A percentile compares a stretch with the other conserved stretches of the same genome.
Evolutionary conservation across 2,888 invertebrate genomes (phyloP).

Genomic region (Melieria picta): DNA sequence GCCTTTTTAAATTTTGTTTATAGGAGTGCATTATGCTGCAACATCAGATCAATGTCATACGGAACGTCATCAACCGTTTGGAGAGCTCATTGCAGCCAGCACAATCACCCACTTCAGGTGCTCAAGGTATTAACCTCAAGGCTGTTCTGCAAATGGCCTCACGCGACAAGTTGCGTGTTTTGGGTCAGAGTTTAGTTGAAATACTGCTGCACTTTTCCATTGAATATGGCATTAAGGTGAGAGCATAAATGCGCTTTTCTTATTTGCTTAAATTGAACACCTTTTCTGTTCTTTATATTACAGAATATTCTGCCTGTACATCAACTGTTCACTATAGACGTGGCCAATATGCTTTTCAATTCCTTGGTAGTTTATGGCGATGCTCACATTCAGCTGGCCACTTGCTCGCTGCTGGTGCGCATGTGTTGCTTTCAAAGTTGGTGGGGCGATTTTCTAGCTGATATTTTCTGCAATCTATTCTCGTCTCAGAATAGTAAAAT

Average conservation of each 20-base stretch:
- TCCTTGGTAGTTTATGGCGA: constrained; percentile 81
- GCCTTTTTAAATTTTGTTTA: constrained; percentile 36
- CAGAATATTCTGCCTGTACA: constrained; percentile 63
- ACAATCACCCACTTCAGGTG: constrained; percentile 49
- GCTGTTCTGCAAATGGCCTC: constrained; percentile 72
- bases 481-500: constrained; percentile 81
- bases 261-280: background rate
- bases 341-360: constrained; percentile 75
- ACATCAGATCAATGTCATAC: constrained; percentile 86
- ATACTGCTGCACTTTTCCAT: constrained; percentile 79
- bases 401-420: constrained; percentile 81
- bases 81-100: constrained; percentile 68
- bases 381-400: constrained; percentile 80
- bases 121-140: constrained; percentile 41
- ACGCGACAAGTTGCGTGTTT: constrained; percentile 84
- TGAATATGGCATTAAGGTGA: constrained; percentile 68
- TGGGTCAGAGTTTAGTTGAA: constrained; percentile 85
- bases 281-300: background rate
- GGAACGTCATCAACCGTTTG: constrained; percentile 78
- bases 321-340: constrained; percentile 63
- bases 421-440: constrained; percentile 78
- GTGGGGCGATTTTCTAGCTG: constrained; percentile 93
- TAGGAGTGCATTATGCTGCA: constrained; percentile 89
- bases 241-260: background rate
- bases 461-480: constrained; percentile 81